Evolutionary conservation across 64 coral and sea anemone species (phyloP).

Genomic region (Stichodactyla mertensii): DNA sequence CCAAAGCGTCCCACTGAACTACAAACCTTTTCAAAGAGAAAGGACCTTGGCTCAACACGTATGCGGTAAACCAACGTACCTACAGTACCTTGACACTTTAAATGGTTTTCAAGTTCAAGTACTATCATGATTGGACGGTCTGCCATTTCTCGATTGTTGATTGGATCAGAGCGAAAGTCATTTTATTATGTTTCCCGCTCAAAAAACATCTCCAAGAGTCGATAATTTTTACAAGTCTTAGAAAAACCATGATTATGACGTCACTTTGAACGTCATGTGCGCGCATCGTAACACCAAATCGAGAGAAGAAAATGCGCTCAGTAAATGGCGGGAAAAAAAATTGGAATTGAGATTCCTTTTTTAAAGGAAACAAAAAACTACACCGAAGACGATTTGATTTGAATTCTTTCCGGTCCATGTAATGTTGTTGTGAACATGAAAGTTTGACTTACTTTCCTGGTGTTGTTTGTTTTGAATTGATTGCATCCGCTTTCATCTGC

Average conservation of each 20-base stretch:
- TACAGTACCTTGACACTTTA: too few species aligned
- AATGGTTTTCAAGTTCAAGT: too few species aligned
- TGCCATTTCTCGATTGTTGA: too few species aligned
- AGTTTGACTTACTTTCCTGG: neutral
- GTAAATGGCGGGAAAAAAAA: neutral
- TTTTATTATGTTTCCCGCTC: too few species aligned
- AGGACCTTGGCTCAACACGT: neutral
- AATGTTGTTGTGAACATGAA: neutral
- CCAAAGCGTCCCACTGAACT: neutral
- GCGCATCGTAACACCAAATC: neutral
- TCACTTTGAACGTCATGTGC: neutral
- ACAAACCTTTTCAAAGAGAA: neutral
- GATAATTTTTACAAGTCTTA: neutral
- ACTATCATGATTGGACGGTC: too few species aligned
- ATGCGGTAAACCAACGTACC: neutral
- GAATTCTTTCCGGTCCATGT: neutral
- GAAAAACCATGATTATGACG: neutral
- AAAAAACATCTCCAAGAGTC: too few species aligned
- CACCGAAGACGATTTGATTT: neutral
- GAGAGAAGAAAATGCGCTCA: neutral
- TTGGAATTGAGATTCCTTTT: neutral
- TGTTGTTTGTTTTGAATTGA: slow-evolving; percentile 1
- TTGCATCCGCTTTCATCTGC: slow-evolving; percentile 7
- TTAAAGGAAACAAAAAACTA: neutral
- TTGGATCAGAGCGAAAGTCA: too few species aligned